Percentiles rank a stretch among this genome's conserved stretches.
These are phyloP conservation scores for Grus americana DNA, from an alignment of 2,113 vertebrate genomes.

Conservation along the genomic window DNA sequence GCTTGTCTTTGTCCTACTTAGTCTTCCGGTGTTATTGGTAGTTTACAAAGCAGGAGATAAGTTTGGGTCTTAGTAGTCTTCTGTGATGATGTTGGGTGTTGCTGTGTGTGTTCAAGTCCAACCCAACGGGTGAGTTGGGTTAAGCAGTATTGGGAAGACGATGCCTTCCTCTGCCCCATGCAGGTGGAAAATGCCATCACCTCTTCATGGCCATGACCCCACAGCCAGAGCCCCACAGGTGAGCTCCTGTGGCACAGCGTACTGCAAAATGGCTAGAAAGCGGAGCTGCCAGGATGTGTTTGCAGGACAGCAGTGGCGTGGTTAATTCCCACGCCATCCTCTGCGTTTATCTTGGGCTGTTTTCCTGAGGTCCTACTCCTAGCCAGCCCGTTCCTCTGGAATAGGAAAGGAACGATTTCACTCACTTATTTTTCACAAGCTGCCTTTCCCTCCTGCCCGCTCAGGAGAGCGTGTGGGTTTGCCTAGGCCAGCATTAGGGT, in stretches of 20 bases:
- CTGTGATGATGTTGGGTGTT: background rate
- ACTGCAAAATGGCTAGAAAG: background rate
- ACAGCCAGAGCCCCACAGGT: background rate
- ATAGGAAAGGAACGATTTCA: background rate
- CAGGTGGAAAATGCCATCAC: background rate
- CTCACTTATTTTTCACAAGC: background rate
- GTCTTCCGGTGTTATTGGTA: background rate
- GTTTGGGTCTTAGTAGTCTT: background rate
- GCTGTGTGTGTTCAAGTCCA: background rate
- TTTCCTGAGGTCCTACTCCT: background rate
- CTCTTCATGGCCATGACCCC: rapidly evolving
- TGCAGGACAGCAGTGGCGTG: background rate
- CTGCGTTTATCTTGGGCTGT: background rate
- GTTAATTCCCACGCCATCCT: background rate
- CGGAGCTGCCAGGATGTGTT: rapidly evolving
- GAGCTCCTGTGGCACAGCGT: background rate
- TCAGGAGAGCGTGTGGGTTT: rapidly evolving
- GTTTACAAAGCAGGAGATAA: background rate
- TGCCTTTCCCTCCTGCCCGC: background rate
- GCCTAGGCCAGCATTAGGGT: background rate
- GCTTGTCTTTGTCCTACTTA: background rate
- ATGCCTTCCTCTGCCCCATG: background rate
- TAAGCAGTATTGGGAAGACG: background rate
- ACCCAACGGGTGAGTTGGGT: background rate
- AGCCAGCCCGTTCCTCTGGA: background rate